Evolutionary conservation across 2,113 vertebrate genomes (phyloP).

Genomic region (Sinocyclocheilus anophthalmus): DNA sequence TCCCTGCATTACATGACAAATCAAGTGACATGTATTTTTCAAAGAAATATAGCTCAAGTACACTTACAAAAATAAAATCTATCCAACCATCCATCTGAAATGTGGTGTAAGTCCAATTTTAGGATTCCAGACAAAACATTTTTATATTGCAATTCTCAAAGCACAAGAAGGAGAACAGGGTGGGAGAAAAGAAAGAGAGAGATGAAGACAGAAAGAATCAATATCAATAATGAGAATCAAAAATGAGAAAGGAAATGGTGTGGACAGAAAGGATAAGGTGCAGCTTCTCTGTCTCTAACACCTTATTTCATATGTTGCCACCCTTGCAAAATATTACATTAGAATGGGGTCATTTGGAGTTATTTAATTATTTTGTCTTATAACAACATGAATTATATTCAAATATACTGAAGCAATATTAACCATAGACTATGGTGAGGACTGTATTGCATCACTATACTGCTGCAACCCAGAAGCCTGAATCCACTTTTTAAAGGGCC

Average conservation of each 20-base stretch:
- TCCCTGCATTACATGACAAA: neutral
- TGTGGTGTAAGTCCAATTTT: neutral
- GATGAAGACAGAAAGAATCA: conserved; percentile 11
- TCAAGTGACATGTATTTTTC: too few species aligned
- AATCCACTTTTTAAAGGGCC: neutral
- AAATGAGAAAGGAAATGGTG: conserved; percentile 14
- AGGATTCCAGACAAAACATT: neutral
- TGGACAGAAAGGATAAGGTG: conserved; percentile 5
- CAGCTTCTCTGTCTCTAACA: neutral
- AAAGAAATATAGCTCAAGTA: too few species aligned
- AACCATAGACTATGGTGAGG: neutral
- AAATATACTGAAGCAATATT: neutral
- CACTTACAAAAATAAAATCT: neutral
- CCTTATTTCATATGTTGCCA: neutral
- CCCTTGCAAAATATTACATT: neutral
- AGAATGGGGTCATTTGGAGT: neutral
- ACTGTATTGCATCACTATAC: neutral
- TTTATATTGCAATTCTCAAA: neutral
- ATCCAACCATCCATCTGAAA: neutral
- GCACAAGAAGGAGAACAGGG: neutral
- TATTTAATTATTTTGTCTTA: neutral
- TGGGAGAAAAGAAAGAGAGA: conserved; percentile 9
- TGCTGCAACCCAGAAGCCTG: neutral
- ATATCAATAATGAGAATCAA: conserved; percentile 30
- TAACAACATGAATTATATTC: neutral